Base-by-base conservation (phyloP, 2,113 vertebrate species). In the Oncorhynchus gorbuscha region DNA sequence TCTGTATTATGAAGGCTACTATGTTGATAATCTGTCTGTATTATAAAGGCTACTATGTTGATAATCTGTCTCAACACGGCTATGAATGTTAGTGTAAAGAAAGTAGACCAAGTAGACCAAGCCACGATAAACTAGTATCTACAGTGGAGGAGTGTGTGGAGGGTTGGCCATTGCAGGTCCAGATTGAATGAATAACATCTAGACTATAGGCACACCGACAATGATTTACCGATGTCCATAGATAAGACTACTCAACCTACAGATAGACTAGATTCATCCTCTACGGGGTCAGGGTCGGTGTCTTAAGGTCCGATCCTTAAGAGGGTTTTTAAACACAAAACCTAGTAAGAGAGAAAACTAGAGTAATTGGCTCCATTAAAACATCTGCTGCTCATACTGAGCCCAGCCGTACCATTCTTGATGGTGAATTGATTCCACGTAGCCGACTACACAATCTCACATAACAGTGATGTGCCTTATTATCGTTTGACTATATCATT, bases 11-110 rank as follows among this genome's bases (percentile, higher is more conserved):
- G n/a, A n/a, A n/a, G n/a, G 39, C 8, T 2, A 39, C 0, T 9
- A 2, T 39, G 35, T 2, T 39, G 35, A 39, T 39, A 39, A 39
- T 39, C 5, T 77, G 35, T 68, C 72, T 70, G n/a, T 73, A 70
- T 84, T 84, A 84, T 75, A 77, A 48, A 71, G 81, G 81, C 83
- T 86, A 87, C 86, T 81, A 84, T 85, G 86, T 75, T 86, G 81
- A 84, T 87, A 87, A 90, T 86, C 78, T 78, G 71, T 61, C 81
- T 84, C 9, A 1, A 76, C 71, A 75, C 45, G 71, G 76, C 77
- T 88, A 77, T 81, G 85, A 69, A 82, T 71, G 82, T 71, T 71
- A 20, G 76, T 30, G 75, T 78, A 68, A 85, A 89, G 83, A 80
- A 83, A n/a, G n/a, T n/a, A n/a, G n/a, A 68, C 72, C 16, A 72